Conservation (phyloP, 2,797 vertebrate species). For the Etheostoma perlongum region DNA sequence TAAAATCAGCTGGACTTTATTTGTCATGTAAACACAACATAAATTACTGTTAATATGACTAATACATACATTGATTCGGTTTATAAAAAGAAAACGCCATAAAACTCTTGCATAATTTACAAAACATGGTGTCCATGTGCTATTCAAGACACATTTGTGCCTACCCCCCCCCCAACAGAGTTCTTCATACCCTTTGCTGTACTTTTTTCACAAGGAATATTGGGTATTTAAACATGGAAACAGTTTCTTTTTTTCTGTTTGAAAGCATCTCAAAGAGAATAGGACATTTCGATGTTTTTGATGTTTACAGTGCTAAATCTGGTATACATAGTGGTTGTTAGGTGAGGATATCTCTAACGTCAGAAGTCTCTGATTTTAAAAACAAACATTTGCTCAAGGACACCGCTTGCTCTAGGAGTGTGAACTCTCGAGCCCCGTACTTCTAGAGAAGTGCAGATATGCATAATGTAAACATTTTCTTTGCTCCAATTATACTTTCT, state of each 20-base stretch:
- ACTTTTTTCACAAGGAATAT: slow-evolving; percentile 66
- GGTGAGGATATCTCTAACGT: slow-evolving; percentile 86
- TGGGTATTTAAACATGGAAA: slow-evolving; percentile 75
- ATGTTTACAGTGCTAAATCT: slow-evolving; percentile 88
- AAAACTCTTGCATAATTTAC: slow-evolving; percentile 99
- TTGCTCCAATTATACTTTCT: slow-evolving; percentile 70
- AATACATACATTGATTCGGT: slow-evolving; percentile 98
- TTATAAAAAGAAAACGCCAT: slow-evolving; percentile 88
- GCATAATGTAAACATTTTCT: slow-evolving; percentile 97
- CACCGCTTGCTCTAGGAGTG: slow-evolving; percentile 79
- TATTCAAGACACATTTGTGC: slow-evolving; percentile 87
- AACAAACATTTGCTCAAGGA: slow-evolving; percentile 76
- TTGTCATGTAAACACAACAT: slow-evolving; percentile 99
- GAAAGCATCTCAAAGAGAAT: slow-evolving; percentile 83
- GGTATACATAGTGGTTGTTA: slow-evolving; percentile 89
- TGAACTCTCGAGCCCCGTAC: slow-evolving; percentile 82
- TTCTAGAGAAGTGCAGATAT: slow-evolving; percentile 92
- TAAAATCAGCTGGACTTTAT: slow-evolving; percentile 89
- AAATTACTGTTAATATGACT: slow-evolving; percentile 99
- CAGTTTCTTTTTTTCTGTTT: slow-evolving; percentile 53
- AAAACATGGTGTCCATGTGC: slow-evolving; percentile 96
- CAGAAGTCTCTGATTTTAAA: slow-evolving; percentile 91
- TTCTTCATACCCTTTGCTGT: slow-evolving; percentile 58
- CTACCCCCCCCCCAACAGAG: slow-evolving; percentile 60
- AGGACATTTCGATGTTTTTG: slow-evolving; percentile 85